Evolutionary conservation across 2,797 vertebrate species (phyloP).

Genomic region (Crenuchus spilurus): DNA sequence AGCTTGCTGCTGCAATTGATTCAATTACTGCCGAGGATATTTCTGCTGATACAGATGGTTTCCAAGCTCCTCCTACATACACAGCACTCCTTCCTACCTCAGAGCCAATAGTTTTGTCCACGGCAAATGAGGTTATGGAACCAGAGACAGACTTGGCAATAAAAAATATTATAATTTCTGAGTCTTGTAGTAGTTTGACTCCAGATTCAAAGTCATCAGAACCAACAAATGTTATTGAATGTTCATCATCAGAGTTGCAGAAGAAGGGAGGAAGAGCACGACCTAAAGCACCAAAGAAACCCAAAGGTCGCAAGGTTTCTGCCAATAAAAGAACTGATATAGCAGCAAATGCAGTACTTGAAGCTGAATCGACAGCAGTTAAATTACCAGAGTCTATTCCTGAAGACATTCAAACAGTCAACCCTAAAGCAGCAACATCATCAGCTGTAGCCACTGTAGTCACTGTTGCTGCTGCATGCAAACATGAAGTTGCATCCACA

Average conservation of each 20-base stretch:
- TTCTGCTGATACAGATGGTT: conserved; percentile 86
- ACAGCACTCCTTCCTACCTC: conserved; percentile 76
- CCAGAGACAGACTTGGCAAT: conserved; percentile 84
- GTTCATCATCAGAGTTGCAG: conserved; percentile 68
- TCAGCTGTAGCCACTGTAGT: conserved; percentile 74
- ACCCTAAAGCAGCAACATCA: conserved; percentile 76
- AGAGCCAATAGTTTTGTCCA: conserved; percentile 74
- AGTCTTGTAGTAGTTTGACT: conserved; percentile 64
- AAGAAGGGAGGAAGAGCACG: conserved; percentile 85
- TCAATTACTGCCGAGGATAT: conserved; percentile 93
- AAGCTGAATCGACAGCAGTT: conserved; percentile 70
- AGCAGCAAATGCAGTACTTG: conserved; percentile 63
- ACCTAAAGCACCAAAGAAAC: conserved; percentile 82
- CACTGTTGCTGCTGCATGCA: conserved; percentile 79
- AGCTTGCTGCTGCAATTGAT: conserved; percentile 96
- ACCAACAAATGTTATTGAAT: conserved; percentile 63
- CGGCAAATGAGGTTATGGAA: conserved; percentile 83
- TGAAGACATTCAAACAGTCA: conserved; percentile 76
- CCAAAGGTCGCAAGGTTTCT: conserved; percentile 80
- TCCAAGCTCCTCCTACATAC: conserved; percentile 85
- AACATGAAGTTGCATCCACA: conserved; percentile 75
- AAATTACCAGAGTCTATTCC: conserved; percentile 82
- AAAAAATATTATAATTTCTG: conserved; percentile 78
- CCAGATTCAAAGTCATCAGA: conserved; percentile 75
- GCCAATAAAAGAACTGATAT: conserved; percentile 76